Conservation (phyloP, 2,797 vertebrate genomes). For the Limosa lapponica region DNA sequence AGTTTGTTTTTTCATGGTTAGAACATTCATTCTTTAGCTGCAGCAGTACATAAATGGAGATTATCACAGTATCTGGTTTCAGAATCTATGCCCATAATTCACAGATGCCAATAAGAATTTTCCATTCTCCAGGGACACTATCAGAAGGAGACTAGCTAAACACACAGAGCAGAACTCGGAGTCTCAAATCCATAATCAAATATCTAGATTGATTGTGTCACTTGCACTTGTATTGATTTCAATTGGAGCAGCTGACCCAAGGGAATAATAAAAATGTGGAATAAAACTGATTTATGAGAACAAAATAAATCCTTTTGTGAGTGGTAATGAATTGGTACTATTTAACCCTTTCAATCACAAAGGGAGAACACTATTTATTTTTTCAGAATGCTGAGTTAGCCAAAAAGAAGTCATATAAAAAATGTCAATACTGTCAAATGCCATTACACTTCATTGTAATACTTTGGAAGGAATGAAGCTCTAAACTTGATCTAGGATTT, state of each 20-base stretch:
- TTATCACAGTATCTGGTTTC: slow-evolving; percentile 73
- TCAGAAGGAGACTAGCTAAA: slow-evolving; percentile 75
- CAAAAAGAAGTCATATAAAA: slow-evolving; percentile 68
- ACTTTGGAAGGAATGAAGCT: slow-evolving; percentile 37
- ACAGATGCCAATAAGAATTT: slow-evolving; percentile 76
- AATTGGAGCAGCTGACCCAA: slow-evolving; percentile 81
- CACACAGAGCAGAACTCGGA: slow-evolving; percentile 48
- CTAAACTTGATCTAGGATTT: slow-evolving; percentile 67
- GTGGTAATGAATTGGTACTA: slow-evolving; percentile 79
- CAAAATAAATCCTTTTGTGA: slow-evolving; percentile 84
- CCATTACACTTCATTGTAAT: slow-evolving; percentile 59
- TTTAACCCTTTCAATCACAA: slow-evolving; percentile 82
- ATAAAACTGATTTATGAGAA: slow-evolving; percentile 84
- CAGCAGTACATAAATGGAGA: slow-evolving; percentile 63
- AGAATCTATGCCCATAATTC: slow-evolving; percentile 75
- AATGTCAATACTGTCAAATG: slow-evolving; percentile 70
- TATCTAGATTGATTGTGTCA: slow-evolving; percentile 86
- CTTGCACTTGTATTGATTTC: slow-evolving; percentile 87
- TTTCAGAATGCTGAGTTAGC: slow-evolving; percentile 75
- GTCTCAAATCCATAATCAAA: slow-evolving; percentile 85
- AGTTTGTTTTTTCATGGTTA: background rate
- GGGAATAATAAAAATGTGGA: slow-evolving; percentile 82
- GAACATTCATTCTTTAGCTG: background rate
- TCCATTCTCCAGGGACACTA: slow-evolving; percentile 68
- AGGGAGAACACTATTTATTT: slow-evolving; percentile 73